Percentiles rank a stretch among this genome's conserved stretches.
These are phyloP conservation scores for Bimastos eiseni DNA, from an alignment of 2,888 invertebrate species.

Conservation along the genomic window DNA sequence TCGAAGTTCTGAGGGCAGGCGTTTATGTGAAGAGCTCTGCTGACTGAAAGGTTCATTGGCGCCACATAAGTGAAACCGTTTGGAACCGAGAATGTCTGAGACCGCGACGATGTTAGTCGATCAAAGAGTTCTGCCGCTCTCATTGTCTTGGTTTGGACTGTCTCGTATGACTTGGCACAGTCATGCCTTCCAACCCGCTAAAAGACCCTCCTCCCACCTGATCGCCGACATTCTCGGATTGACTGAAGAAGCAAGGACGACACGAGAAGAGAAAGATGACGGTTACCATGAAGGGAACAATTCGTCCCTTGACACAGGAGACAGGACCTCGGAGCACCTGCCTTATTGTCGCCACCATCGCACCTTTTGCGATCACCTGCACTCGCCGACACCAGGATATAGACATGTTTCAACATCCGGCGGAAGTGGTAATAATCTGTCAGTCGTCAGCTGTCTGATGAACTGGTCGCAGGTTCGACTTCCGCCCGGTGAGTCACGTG, in stretches of 20 bases:
- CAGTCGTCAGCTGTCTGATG: not conserved
- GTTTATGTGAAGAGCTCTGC: not conserved
- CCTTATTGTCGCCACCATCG: not conserved
- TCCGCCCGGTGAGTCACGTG: not conserved
- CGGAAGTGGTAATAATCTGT: not conserved
- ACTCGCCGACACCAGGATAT: not conserved
- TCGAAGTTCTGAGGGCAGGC: not conserved
- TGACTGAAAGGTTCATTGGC: not conserved
- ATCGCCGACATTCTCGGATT: conserved; percentile 17
- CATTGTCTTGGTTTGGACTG: not conserved
- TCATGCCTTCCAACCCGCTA: not conserved
- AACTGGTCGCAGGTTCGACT: not conserved
- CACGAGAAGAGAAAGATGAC: not conserved
- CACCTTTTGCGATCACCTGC: not conserved
- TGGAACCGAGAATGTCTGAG: not conserved
- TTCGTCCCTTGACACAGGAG: not conserved
- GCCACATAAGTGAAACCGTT: not conserved
- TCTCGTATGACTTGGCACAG: not conserved
- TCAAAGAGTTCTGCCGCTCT: not conserved
- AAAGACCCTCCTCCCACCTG: not conserved
- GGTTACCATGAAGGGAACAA: not conserved
- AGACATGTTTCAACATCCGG: not conserved
- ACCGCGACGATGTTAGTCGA: not conserved
- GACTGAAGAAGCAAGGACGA: not conserved
- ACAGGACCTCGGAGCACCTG: not conserved